Percentiles rank a stretch among this genome's conserved stretches.
These are phyloP conservation scores for Porites evermanni DNA, from an alignment of 92 coral and sea anemone genomes.

Conservation along the genomic window DNA sequence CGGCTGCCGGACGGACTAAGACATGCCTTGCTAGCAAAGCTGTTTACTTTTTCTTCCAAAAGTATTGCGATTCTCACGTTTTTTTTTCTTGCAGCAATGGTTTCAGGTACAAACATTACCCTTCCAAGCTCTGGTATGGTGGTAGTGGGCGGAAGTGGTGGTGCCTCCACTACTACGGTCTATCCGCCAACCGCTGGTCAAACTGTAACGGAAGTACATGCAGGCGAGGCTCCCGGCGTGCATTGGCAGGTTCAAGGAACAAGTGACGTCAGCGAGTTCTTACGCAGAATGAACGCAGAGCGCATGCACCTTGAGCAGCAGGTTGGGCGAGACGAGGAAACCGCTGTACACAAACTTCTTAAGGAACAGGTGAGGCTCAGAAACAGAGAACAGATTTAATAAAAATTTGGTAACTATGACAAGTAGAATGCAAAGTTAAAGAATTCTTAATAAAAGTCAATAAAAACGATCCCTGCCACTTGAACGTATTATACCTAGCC, in stretches of 20 bases:
- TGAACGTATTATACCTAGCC: background rate
- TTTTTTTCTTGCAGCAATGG: background rate
- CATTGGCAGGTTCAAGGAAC: constrained; percentile 91
- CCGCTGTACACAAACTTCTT: constrained; percentile 82
- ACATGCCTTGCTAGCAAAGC: no score
- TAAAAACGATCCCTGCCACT: no score
- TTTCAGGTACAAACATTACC: constrained; percentile 30
- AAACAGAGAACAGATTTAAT: background rate
- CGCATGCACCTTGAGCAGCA: constrained; percentile 93
- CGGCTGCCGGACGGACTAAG: no score
- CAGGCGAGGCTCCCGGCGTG: constrained; percentile 58
- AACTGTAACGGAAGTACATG: constrained; percentile 43
- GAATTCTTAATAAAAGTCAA: no score
- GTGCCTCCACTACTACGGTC: constrained; percentile 49
- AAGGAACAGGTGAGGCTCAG: constrained; percentile 75
- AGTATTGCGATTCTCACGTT: no score
- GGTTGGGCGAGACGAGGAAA: constrained; percentile 90
- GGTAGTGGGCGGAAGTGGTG: constrained; percentile 43
- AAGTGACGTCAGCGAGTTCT: constrained; percentile 92
- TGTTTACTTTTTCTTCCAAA: no score
- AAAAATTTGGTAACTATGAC: background rate
- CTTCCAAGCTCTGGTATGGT: constrained; percentile 47
- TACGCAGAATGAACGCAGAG: constrained; percentile 93
- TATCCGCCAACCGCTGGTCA: constrained; percentile 57
- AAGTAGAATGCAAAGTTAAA: background rate